Conservation (phyloP, 2,113 vertebrate genomes). For the Apeltes quadracus region DNA sequence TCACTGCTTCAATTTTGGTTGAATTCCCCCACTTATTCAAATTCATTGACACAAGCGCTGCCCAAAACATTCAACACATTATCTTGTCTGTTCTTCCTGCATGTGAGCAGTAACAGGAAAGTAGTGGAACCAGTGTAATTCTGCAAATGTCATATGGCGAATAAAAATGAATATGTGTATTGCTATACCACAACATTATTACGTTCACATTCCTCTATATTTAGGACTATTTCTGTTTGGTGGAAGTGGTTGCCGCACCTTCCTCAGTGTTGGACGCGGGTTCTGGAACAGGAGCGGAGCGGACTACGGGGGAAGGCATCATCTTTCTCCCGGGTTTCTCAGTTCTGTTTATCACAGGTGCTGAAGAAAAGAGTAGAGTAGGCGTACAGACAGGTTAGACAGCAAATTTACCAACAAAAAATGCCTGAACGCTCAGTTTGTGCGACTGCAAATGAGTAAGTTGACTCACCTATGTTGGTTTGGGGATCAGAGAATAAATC, state of each 20-base stretch:
- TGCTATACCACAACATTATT: not conserved
- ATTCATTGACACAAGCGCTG: not conserved
- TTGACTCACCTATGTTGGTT: conserved; percentile 69
- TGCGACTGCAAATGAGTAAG: not conserved
- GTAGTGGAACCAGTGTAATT: not conserved
- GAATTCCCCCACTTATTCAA: not conserved
- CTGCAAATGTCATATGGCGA: not conserved
- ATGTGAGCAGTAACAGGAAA: not conserved
- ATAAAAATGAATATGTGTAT: conserved; percentile 6
- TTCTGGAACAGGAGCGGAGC: conserved; percentile 8
- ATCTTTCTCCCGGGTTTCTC: conserved; percentile 73
- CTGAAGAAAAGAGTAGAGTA: conserved; percentile 8
- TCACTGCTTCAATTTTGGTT: too few relatives aligned
- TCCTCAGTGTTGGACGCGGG: conserved; percentile 49
- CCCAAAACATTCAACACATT: not conserved
- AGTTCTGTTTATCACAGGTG: conserved; percentile 74
- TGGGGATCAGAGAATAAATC: conserved; percentile 48
- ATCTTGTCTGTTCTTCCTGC: not conserved
- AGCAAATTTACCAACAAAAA: not conserved
- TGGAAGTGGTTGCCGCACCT: conserved; percentile 43
- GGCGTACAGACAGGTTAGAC: not conserved
- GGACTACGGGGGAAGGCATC: conserved; percentile 23
- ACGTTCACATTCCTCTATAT: not conserved
- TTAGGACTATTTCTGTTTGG: not conserved
- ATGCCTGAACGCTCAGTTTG: not conserved